Evolutionary conservation across 2,113 vertebrate genomes (phyloP).

Genomic region (Sitta europaea): DNA sequence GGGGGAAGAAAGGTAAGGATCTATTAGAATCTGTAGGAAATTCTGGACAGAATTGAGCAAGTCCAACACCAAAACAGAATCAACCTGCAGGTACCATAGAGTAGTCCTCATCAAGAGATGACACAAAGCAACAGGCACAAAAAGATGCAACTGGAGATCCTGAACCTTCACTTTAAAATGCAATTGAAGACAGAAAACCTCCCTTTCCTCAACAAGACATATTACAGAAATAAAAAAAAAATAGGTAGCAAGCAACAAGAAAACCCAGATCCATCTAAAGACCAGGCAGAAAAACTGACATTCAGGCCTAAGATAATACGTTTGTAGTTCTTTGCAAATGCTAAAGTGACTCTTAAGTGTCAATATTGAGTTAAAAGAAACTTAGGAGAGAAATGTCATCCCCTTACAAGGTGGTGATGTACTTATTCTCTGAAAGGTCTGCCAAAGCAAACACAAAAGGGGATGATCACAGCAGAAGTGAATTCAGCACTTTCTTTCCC

Average conservation of each 20-base stretch:
- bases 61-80: neutral
- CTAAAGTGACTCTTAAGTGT: neutral
- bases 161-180: neutral
- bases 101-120: neutral
- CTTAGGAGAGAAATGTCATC: neutral
- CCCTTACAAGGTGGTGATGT: neutral
- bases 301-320: rapidly evolving
- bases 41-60: neutral
- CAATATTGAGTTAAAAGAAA: neutral
- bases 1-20: neutral
- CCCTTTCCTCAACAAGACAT: neutral
- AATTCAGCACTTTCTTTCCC: neutral
- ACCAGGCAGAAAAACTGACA: neutral
- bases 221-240: neutral
- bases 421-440: neutral
- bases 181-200: neutral
- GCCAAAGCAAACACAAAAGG: neutral
- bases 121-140: neutral
- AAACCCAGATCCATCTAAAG: neutral
- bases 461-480: neutral
- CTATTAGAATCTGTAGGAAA: neutral
- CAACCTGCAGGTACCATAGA: neutral
- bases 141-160: neutral
- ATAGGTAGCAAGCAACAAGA: neutral
- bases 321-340: neutral